Percentiles rank a stretch among this genome's conserved stretches.
Conservation (phyloP, 2,113 vertebrate species). For the Daboia siamensis region DNA sequence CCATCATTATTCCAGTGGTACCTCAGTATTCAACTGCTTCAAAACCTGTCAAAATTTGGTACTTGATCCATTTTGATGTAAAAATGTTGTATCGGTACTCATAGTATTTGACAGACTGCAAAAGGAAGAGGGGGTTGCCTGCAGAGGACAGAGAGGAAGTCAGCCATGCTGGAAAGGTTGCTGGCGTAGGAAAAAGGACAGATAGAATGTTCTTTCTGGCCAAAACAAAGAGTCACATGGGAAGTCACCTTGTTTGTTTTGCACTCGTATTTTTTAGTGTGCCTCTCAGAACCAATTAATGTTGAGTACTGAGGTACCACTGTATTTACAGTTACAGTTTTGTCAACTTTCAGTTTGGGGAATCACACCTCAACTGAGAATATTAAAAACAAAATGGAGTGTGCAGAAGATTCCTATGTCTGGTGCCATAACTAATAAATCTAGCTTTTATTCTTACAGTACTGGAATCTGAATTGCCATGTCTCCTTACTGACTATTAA, state of each 20-base stretch:
- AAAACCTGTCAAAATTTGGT: not conserved
- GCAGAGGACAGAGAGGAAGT: not conserved
- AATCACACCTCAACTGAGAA: not conserved
- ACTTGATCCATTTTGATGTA: not conserved
- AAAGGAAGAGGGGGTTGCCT: not conserved
- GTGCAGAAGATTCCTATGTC: not conserved
- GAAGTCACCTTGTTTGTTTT: not conserved
- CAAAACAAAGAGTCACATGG: not conserved
- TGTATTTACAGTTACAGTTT: not conserved
- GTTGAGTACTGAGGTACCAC: not conserved
- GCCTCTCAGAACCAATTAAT: not conserved
- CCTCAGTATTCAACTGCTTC: not conserved
- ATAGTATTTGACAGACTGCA: not conserved
- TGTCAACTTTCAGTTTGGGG: not conserved
- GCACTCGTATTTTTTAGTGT: not conserved
- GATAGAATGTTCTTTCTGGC: not conserved
- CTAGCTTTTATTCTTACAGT: not conserved
- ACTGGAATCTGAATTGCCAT: not conserved
- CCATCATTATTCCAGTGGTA: not conserved
- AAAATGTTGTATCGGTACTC: not conserved
- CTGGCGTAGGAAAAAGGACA: not conserved
- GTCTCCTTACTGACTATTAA: not conserved
- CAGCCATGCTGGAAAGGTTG: not conserved
- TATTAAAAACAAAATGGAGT: not conserved
- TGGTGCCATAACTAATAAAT: not conserved